A percentile compares a stretch with the other conserved stretches of the same genome.
Conservation (phyloP, 2,113 vertebrate species). For the Chloebia gouldiae region DNA sequence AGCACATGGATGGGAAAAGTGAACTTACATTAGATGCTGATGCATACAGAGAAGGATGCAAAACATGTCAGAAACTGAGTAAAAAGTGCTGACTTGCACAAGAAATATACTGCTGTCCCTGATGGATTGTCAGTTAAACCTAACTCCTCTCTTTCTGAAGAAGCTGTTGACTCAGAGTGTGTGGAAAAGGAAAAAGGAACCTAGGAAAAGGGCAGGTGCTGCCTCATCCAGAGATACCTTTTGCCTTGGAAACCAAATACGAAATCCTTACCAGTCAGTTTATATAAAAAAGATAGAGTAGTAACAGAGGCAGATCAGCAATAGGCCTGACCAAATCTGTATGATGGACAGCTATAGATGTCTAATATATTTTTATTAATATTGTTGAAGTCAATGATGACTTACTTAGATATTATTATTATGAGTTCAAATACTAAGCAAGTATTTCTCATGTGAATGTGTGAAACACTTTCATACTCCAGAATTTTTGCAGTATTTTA, state of each 20-base stretch:
- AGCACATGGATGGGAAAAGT: not conserved
- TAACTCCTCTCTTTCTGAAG: not conserved
- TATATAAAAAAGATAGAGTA: not conserved
- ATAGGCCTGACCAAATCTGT: not conserved
- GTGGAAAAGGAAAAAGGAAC: not conserved
- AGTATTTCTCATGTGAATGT: fast-evolving
- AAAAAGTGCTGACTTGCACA: not conserved
- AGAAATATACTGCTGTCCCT: not conserved
- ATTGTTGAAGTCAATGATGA: not conserved
- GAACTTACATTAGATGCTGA: not conserved
- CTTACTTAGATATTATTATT: not conserved
- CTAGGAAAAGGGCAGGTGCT: not conserved
- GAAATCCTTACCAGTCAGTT: not conserved
- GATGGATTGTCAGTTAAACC: not conserved
- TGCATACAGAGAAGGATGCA: not conserved
- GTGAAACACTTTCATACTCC: not conserved
- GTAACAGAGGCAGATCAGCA: not conserved
- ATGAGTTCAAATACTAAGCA: not conserved
- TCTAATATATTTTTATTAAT: not conserved
- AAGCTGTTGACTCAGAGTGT: not conserved
- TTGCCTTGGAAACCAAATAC: constrained; percentile 41
- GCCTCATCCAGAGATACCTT: not conserved
- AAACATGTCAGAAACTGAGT: not conserved
- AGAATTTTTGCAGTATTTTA: not conserved
- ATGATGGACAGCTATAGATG: not conserved